A percentile compares a stretch with the other conserved stretches of the same genome.
phyloP scores from a whole-genome alignment of 1,140 invertebrate species.

The Riptortus pedestris region DNA sequence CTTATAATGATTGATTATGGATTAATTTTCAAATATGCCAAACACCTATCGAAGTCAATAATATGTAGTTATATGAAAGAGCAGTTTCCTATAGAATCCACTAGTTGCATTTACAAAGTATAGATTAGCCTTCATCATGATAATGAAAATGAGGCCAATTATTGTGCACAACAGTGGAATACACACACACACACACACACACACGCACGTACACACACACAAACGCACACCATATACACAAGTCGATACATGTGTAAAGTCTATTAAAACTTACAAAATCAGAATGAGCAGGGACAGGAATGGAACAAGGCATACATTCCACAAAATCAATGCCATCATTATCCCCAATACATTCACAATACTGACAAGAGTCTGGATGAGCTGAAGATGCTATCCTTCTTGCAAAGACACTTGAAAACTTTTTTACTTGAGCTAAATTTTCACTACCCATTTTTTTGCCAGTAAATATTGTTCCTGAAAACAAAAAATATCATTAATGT shows the following conservation, averaged over 20 bases:
- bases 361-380: conserved; percentile 49
- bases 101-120: too few species aligned
- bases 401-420: conserved; percentile 56
- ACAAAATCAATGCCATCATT: conserved; percentile 52
- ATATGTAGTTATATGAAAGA: too few species aligned
- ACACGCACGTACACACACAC: neutral
- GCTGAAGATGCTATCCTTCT: conserved; percentile 54
- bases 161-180: neutral
- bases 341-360: conserved; percentile 60
- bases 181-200: neutral
- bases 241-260: neutral
- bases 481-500: neutral
- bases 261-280: conserved; percentile 41
- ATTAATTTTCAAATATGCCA: too few species aligned
- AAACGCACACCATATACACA: neutral
- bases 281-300: conserved; percentile 41
- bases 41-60: too few species aligned
- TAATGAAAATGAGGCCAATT: neutral
- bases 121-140: too few species aligned
- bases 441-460: conserved; percentile 47
- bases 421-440: conserved; percentile 48
- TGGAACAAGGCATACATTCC: conserved; percentile 49
- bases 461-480: conserved; percentile 47
- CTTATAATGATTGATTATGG: too few species aligned
- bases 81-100: too few species aligned